phyloP scores from a whole-genome alignment of 2,888 invertebrate genomes.

The Tineola bisselliella region DNA sequence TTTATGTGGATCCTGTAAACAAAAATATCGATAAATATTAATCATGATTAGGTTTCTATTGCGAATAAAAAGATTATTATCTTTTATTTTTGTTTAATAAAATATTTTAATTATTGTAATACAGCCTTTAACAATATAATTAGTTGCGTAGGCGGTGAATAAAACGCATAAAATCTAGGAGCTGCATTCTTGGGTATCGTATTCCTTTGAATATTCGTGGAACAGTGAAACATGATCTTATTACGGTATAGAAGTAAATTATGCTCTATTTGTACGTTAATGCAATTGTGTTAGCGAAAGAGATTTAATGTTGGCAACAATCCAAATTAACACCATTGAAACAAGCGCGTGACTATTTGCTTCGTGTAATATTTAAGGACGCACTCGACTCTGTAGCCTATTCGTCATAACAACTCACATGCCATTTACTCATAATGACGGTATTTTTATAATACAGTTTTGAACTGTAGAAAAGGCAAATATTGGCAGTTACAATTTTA shows the following conservation, averaged over 20 bases:
- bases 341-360: slow-evolving; percentile 11
- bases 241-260: background rate
- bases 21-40: too few relatives aligned
- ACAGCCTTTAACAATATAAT: too few relatives aligned
- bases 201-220: background rate
- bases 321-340: slow-evolving; percentile 10
- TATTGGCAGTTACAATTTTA: background rate
- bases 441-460: background rate
- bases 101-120: too few relatives aligned
- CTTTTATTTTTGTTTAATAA: too few relatives aligned
- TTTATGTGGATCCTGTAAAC: too few relatives aligned
- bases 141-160: background rate
- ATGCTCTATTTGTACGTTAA: background rate
- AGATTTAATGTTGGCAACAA: slow-evolving; percentile 1
- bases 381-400: background rate
- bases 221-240: background rate
- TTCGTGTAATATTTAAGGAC: slow-evolving; percentile 2
- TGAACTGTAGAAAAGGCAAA: background rate
- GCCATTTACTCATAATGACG: background rate
- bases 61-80: too few relatives aligned
- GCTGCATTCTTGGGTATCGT: background rate
- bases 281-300: background rate
- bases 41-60: too few relatives aligned
- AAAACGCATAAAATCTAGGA: background rate
- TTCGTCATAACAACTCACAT: slow-evolving; percentile 2